Evolutionary conservation across 2,888 invertebrate species (phyloP).

Genomic region (Sminthurinus aureus): DNA sequence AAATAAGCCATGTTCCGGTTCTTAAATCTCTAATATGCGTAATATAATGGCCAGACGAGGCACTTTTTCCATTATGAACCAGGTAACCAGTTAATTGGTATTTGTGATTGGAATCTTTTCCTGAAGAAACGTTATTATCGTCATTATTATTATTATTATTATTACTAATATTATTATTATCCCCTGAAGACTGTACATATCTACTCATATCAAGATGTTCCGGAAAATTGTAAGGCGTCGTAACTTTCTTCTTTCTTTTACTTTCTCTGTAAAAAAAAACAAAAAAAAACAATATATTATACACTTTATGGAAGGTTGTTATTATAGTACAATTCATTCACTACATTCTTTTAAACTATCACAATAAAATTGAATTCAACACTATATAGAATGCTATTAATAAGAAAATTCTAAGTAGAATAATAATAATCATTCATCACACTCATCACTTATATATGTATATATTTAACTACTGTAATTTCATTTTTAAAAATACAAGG

Average conservation of each 20-base stretch:
- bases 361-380: too few species aligned
- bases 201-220: slow-evolving; percentile 69
- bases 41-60: slow-evolving; percentile 74
- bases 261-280: slow-evolving; percentile 64
- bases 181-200: slow-evolving; percentile 7
- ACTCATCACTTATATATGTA: too few species aligned
- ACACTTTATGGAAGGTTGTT: not conserved
- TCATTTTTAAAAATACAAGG: too few species aligned
- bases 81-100: slow-evolving; percentile 72
- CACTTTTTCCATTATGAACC: slow-evolving; percentile 72
- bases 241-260: slow-evolving; percentile 70
- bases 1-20: slow-evolving; percentile 70
- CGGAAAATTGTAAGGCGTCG: slow-evolving; percentile 69
- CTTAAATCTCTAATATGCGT: slow-evolving; percentile 67
- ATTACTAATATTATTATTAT: not conserved
- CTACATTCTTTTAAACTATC: too few species aligned
- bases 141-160: not conserved
- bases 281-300: not conserved
- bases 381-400: too few species aligned
- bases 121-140: not conserved
- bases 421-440: too few species aligned
- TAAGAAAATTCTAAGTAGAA: too few species aligned
- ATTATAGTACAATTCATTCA: too few species aligned
- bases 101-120: slow-evolving; percentile 48
- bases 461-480: too few species aligned